Evolutionary conservation across 2,797 vertebrate species (phyloP), one percentile per base, ranked within the genome.

Genomic region (Manis crassicaudata): DNA sequence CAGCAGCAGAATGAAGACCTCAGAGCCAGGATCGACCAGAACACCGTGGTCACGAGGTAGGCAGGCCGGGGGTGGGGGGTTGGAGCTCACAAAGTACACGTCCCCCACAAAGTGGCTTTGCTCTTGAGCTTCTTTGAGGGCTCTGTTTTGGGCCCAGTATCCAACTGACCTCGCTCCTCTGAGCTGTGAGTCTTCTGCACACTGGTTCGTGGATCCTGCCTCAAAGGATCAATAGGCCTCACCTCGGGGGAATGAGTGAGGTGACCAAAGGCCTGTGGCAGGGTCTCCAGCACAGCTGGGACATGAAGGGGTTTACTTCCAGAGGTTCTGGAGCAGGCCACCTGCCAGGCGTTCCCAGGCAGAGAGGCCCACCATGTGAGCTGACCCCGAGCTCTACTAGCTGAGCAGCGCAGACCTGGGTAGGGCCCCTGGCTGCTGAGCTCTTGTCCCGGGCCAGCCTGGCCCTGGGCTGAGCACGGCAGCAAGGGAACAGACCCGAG

Each of bases 1-100:
- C 99, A 99, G 98, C 99, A 99, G 98, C 99, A 99, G 98, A 99
- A 99, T 0, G 99, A 99, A 98, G 99, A 99, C 96, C 99, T 99
- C 95, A 99, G 98, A 98, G 99, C 99, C 75, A 99, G 99, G 96
- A 99, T 99, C 84, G 99, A 99, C 98, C 99, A 99, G 97, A 99
- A 99, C 96, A 98, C 99, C 0, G 99, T 99, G 7, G 98, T 99
- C 96, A 99, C 99, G 93, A 99, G 99, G 99, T 99, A 96, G 96
- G 98, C 21, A 25, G 2, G 11, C 35, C 72, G 35, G 35, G 35
- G 35, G 35, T 9, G 11, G 81, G 11, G 81, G 35, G 1, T n/a
- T 70, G 5, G 20, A n/a, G 27, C 37, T 50, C 17, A 21, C 0
- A 0, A 29, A 37, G 2, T 12, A 0, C 0, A 1, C 4, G 40